These are phyloP conservation scores for Blera fallax DNA, from an alignment of 2,888 invertebrate genomes.

Conservation along the genomic window DNA sequence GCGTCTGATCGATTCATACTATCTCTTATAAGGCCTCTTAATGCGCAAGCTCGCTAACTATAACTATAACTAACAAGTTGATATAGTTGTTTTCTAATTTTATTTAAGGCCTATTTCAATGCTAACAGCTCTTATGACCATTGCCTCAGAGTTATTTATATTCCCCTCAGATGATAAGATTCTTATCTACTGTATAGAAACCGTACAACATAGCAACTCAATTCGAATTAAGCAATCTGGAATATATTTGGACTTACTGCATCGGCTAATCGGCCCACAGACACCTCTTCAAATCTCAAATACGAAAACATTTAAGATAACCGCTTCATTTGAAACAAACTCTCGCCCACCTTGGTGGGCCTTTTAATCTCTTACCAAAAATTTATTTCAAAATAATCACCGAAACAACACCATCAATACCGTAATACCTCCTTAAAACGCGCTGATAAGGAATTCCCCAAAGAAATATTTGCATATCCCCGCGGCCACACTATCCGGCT, in stretches of 20 bases:
- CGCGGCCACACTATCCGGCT: conserved; percentile 20
- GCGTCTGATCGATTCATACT: too few species aligned
- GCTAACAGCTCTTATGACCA: too few species aligned
- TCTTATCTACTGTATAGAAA: too few species aligned
- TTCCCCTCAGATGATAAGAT: too few species aligned
- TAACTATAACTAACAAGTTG: too few species aligned
- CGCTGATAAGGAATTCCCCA: conserved; percentile 17
- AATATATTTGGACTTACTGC: background rate
- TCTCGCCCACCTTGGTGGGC: conserved; percentile 21
- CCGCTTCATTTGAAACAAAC: background rate
- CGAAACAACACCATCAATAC: conserved; percentile 44
- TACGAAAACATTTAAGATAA: conserved; percentile 18
- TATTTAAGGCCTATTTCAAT: too few species aligned
- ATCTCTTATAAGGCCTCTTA: too few species aligned
- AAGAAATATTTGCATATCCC: conserved; percentile 35
- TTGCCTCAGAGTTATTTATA: too few species aligned
- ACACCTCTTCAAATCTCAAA: conserved; percentile 7
- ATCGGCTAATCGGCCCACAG: conserved; percentile 18
- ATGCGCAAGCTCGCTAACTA: too few species aligned
- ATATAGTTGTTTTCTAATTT: too few species aligned
- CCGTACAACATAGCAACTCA: background rate
- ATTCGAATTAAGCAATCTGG: background rate
- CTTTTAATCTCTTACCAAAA: conserved; percentile 38
- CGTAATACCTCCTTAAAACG: conserved; percentile 19
- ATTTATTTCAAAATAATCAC: conserved; percentile 51